phyloP scores from a whole-genome alignment of 1,140 invertebrate species.

The Sminthurides bifidus region DNA sequence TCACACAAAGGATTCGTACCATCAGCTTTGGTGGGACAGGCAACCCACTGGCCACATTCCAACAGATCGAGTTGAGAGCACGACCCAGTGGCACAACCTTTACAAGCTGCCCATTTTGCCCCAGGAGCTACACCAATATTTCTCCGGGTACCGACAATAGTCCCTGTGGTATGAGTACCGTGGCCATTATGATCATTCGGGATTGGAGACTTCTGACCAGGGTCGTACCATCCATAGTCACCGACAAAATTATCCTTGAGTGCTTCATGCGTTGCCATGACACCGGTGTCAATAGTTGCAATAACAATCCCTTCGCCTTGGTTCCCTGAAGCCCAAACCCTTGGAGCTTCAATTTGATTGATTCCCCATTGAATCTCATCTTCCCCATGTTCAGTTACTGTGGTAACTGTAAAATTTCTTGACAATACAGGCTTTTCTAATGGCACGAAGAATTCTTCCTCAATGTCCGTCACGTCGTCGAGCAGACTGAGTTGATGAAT shows the following conservation, averaged over 20 bases:
- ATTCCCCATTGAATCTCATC: constrained; percentile 10
- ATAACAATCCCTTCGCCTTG: background rate
- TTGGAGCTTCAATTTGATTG: constrained; percentile 1
- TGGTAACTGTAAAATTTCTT: background rate
- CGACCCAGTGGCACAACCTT: constrained; percentile 1
- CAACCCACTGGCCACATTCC: background rate
- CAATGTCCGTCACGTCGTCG: background rate
- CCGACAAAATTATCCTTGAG: background rate
- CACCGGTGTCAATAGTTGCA: constrained; percentile 4
- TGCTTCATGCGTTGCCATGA: background rate
- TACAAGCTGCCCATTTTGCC: constrained; percentile 2
- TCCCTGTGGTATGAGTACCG: constrained; percentile 10
- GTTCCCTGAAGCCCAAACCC: background rate
- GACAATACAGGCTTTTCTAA: background rate
- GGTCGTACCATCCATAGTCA: constrained; percentile 4
- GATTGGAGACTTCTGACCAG: background rate
- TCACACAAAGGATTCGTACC: background rate
- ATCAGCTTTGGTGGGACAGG: background rate
- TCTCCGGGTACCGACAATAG: background rate
- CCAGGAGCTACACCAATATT: constrained; percentile 8
- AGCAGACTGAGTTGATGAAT: background rate
- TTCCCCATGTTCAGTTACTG: background rate
- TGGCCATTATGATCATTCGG: constrained; percentile 8
- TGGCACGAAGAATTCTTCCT: background rate
- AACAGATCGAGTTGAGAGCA: constrained; percentile 5